Evolutionary conservation across 1,140 invertebrate species (phyloP), one percentile per base, ranked within the genome.

Genomic region (Colletes latitarsis): DNA sequence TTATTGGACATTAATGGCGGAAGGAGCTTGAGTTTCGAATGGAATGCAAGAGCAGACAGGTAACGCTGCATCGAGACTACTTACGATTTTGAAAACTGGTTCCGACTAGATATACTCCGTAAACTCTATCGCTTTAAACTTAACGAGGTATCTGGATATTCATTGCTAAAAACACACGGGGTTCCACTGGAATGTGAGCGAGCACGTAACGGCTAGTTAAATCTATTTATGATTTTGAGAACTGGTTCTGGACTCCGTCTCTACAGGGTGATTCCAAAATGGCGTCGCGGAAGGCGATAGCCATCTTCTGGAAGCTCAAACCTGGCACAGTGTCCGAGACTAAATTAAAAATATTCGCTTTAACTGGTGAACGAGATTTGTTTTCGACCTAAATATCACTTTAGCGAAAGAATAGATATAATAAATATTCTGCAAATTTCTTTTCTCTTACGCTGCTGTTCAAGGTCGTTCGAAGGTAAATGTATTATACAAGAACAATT

Each of bases 81-180:
- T 14, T 60, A 77, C 14, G 43, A 77, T 77, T 77, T 77, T 77
- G 55, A 77, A 60, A 77, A 69, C 75, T 69, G 75, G 66, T 77
- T 77, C 14, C 75, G 14, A 66, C 49, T 41, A 49, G 71, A 30
- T 46, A 9, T 12, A 43, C 21, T 15, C 64, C 46, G 30, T 19
- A 53, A 5, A 30, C 39, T 43, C 46, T 41, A 55, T 43, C 19
- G 6, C 12, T 6, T 3, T 1, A 19, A 15, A 64, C 12, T 60
- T 74, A 64, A 64, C 46, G 49, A 55, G 30, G 30, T 12, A 19
- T 15, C 2, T n/a, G 4, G 30, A 55, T 52, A 52, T 53, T 64
- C 62, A 53, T 67, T 57, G 74, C 10, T 14, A 6, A 68, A 39
- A 46, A 63, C 73, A 30, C 63, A n/a, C 4, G 63, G 4, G 62